These are phyloP conservation scores for Coluber constrictor DNA, from an alignment of 2,797 vertebrate genomes.

Conservation along the genomic window DNA sequence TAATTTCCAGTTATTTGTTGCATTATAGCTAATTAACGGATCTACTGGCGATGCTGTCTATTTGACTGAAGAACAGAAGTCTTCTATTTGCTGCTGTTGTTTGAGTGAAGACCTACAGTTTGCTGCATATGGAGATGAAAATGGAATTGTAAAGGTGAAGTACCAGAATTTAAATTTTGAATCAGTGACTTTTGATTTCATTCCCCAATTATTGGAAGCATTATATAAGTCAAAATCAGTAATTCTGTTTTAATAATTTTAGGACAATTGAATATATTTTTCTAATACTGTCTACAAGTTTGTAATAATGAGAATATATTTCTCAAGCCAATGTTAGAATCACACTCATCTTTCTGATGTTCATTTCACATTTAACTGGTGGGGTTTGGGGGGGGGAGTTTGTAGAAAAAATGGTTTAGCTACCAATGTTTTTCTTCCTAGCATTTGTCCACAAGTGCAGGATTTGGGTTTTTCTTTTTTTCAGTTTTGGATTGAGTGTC, in stretches of 20 bases:
- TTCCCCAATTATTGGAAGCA: neutral
- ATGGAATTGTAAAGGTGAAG: conserved; percentile 80
- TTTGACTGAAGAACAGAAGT: conserved; percentile 75
- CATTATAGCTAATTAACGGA: conserved; percentile 81
- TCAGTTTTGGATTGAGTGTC: neutral
- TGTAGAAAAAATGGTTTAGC: neutral
- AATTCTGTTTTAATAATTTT: neutral
- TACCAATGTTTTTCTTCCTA: neutral
- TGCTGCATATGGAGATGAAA: conserved; percentile 78
- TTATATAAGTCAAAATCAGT: neutral
- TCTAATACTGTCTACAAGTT: neutral
- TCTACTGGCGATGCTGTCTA: conserved; percentile 74
- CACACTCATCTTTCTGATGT: neutral
- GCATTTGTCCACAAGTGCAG: neutral
- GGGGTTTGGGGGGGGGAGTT: neutral
- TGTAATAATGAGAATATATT: neutral
- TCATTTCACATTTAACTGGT: neutral
- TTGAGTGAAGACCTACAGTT: conserved; percentile 72
- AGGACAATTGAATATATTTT: neutral
- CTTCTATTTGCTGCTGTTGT: conserved; percentile 82
- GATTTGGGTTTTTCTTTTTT: neutral
- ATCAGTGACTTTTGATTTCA: neutral
- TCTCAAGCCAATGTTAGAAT: neutral
- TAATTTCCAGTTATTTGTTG: neutral
- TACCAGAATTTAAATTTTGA: neutral